phyloP scores from a whole-genome alignment of 2,113 vertebrate species.

The Copsychus sechellarum region DNA sequence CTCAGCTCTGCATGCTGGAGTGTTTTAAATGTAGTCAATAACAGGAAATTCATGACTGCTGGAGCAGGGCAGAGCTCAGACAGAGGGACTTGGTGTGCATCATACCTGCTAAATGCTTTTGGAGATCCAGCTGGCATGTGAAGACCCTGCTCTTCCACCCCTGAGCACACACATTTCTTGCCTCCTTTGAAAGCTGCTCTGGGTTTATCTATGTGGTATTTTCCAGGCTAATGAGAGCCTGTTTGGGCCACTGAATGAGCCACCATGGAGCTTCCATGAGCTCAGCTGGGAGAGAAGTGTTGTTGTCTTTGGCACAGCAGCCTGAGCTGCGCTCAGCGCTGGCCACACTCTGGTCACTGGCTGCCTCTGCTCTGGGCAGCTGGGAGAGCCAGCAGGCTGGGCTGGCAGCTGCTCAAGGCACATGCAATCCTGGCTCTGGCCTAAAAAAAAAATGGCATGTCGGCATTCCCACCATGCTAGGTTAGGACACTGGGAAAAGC shows the following conservation, averaged over 20 bases:
- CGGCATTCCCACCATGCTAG: not conserved
- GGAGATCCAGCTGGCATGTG: not conserved
- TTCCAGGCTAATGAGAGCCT: not conserved
- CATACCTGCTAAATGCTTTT: not conserved
- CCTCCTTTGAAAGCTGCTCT: not conserved
- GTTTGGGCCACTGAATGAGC: not conserved
- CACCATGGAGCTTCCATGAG: constrained; percentile 20
- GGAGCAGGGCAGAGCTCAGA: not conserved
- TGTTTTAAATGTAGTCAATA: not conserved
- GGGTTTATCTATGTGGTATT: not conserved
- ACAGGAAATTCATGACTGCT: not conserved
- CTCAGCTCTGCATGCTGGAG: not conserved
- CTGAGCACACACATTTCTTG: not conserved
- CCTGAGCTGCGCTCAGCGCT: not conserved
- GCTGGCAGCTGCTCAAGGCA: constrained; percentile 44
- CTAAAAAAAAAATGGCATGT: not conserved
- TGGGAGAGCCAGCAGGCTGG: not conserved
- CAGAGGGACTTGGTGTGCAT: not conserved
- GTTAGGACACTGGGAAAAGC: not conserved
- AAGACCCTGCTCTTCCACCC: not conserved
- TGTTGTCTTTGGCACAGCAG: constrained; percentile 27
- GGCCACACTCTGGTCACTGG: constrained; percentile 39
- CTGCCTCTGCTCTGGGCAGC: constrained; percentile 35
- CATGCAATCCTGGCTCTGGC: constrained; percentile 26
- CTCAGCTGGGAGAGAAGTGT: not conserved